Conservation (phyloP, 2,888 invertebrate genomes). For the Agriotes lineatus region DNA sequence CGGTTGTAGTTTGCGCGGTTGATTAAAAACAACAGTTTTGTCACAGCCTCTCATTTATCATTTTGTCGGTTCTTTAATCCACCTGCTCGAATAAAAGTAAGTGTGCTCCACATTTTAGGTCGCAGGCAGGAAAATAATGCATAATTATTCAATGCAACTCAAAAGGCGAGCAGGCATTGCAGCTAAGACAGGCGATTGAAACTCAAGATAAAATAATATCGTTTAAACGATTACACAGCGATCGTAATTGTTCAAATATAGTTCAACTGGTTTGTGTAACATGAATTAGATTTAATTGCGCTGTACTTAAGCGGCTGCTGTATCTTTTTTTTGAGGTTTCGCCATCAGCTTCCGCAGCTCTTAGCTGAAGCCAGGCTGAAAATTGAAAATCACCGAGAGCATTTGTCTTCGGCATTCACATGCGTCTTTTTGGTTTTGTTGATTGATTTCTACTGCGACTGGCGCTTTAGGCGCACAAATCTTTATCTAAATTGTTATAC, state of each 20-base stretch:
- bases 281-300: neutral
- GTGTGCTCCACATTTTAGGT: conserved; percentile 16
- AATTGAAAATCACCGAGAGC: conserved; percentile 3
- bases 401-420: neutral
- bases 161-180: neutral
- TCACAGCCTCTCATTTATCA: conserved; percentile 17
- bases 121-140: conserved; percentile 15
- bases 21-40: conserved; percentile 23
- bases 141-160: conserved; percentile 17
- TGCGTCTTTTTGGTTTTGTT: neutral
- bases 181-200: neutral
- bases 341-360: conserved; percentile 1
- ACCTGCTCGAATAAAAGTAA: conserved; percentile 28
- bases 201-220: neutral
- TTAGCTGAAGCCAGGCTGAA: neutral
- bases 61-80: conserved; percentile 18
- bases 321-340: neutral
- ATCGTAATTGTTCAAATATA: conserved; percentile 9
- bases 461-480: conserved; percentile 3
- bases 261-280: neutral
- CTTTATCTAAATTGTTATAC: too few relatives aligned
- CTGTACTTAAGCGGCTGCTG: neutral
- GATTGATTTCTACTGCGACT: neutral
- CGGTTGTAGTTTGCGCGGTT: neutral
- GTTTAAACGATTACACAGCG: neutral